Conservation (phyloP, 2,888 invertebrate species). For the Eristalis pertinax region DNA sequence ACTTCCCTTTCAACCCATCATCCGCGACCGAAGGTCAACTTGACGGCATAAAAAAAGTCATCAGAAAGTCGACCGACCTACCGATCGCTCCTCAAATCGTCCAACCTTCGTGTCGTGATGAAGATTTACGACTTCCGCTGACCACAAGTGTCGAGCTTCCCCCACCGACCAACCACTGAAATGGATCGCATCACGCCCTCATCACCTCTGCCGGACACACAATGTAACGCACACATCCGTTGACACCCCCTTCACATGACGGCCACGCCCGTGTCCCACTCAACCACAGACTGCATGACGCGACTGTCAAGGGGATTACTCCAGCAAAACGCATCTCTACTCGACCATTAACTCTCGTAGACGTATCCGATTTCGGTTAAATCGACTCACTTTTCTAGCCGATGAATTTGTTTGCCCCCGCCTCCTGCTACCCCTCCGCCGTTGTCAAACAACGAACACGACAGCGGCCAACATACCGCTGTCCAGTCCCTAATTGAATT, state of each 20-base stretch:
- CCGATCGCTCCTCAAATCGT: neutral
- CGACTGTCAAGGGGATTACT: slow-evolving; percentile 59
- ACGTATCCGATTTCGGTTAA: slow-evolving; percentile 65
- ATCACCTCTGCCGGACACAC: neutral
- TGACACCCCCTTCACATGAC: neutral
- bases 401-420: slow-evolving; percentile 53
- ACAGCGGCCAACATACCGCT: slow-evolving; percentile 64
- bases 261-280: slow-evolving; percentile 16
- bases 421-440: neutral
- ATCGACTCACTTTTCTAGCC: slow-evolving; percentile 72
- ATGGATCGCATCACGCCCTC: neutral
- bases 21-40: no score
- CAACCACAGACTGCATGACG: slow-evolving; percentile 57
- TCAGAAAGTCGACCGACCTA: neutral
- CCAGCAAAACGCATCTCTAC: slow-evolving; percentile 50
- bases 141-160: neutral
- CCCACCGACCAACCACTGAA: neutral
- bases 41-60: no score
- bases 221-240: neutral
- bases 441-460: neutral
- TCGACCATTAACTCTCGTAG: slow-evolving; percentile 44
- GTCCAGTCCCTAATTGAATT: slow-evolving; percentile 69
- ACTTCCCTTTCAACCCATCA: no score
- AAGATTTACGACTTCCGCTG: neutral
- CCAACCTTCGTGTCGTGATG: neutral